Evolutionary conservation across 2,888 invertebrate genomes (phyloP).

Genomic region (Melinaea marsaeus): DNA sequence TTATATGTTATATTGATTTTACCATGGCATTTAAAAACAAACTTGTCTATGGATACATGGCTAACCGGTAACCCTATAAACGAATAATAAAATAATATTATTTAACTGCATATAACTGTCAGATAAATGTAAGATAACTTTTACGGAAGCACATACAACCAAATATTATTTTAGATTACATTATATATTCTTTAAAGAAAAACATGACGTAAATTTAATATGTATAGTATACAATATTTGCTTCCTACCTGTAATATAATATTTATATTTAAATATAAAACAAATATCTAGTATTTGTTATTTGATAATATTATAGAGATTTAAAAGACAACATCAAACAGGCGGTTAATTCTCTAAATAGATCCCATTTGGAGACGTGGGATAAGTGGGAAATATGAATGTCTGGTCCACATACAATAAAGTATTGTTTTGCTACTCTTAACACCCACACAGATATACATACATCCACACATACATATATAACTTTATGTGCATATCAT

Average conservation of each 20-base stretch:
- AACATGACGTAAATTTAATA: no score
- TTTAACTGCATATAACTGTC: background rate
- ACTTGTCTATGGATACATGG: conserved; percentile 12
- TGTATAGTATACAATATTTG: no score
- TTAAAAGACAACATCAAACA: background rate
- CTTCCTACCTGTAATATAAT: no score
- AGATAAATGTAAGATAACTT: background rate
- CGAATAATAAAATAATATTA: background rate
- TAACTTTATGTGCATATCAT: no score
- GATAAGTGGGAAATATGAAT: conserved; percentile 14
- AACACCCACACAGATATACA: no score
- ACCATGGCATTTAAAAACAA: conserved; percentile 18
- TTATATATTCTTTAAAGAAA: no score
- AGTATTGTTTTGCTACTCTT: conserved; percentile 9
- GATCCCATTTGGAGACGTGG: conserved; percentile 13
- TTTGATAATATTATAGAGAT: background rate
- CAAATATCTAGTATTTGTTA: background rate
- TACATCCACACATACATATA: no score
- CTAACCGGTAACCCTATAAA: conserved; percentile 12
- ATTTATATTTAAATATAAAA: background rate
- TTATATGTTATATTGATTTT: conserved; percentile 1
- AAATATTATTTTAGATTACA: no score
- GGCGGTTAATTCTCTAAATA: background rate
- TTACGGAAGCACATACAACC: no score
- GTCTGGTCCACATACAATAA: conserved; percentile 12